phyloP scores from a whole-genome alignment of 2,797 vertebrate species.

The Molothrus ater region DNA sequence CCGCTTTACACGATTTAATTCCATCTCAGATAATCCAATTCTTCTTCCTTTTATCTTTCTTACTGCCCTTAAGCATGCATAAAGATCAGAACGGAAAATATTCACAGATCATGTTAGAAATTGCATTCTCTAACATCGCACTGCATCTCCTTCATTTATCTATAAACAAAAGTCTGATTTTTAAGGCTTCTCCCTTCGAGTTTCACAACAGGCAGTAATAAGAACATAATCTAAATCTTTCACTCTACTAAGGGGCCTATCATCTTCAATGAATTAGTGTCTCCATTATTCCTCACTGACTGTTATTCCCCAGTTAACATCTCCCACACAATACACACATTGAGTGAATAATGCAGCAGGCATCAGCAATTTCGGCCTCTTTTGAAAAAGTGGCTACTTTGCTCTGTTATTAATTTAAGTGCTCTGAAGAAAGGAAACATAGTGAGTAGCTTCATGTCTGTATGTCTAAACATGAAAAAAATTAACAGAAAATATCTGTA shows the following conservation, averaged over 20 bases:
- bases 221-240: slow-evolving; percentile 1
- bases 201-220: background rate
- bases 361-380: background rate
- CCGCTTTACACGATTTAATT: background rate
- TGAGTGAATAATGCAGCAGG: background rate
- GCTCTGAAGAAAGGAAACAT: background rate
- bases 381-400: background rate
- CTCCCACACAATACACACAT: background rate
- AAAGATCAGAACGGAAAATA: background rate
- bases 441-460: background rate
- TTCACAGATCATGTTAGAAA: background rate
- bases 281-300: background rate
- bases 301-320: background rate
- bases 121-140: background rate
- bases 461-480: background rate
- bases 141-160: background rate
- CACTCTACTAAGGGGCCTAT: background rate
- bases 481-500: background rate
- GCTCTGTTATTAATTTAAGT: background rate
- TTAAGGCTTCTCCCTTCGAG: background rate
- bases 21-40: background rate
- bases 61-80: background rate
- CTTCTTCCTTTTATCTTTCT: background rate
- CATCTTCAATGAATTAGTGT: background rate
- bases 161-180: background rate